These are phyloP conservation scores for Macrobrachium rosenbergii DNA, from an alignment of 1,140 invertebrate genomes.

Conservation along the genomic window DNA sequence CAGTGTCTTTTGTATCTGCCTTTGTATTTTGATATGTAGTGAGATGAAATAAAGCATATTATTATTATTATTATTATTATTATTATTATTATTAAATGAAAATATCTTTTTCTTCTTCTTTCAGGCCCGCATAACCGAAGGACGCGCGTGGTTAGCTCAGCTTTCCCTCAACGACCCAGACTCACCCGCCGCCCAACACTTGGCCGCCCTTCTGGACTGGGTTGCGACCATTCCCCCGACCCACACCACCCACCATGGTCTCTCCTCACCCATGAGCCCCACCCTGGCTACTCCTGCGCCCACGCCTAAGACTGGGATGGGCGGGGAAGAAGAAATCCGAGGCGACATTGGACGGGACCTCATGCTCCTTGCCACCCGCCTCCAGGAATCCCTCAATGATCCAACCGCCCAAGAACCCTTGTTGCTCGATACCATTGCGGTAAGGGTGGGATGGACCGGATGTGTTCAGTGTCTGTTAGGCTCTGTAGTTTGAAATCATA, in stretches of 20 bases:
- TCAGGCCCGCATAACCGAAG: constrained; percentile 44
- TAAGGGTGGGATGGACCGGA: background rate
- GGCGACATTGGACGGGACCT: constrained; percentile 50
- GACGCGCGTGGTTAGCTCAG: constrained; percentile 52
- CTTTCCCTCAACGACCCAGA: constrained; percentile 39
- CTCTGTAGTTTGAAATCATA: background rate
- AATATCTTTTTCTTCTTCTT: background rate
- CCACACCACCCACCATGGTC: constrained; percentile 43
- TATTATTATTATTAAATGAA: too few relatives aligned
- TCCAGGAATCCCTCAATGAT: constrained; percentile 44
- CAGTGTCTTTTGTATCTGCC: too few relatives aligned
- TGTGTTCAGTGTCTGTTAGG: background rate
- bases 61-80: background rate
- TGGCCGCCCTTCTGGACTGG: constrained; percentile 59
- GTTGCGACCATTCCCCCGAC: constrained; percentile 42
- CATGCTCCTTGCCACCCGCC: constrained; percentile 45
- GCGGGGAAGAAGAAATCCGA: constrained; percentile 48
- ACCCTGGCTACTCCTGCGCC: constrained; percentile 48
- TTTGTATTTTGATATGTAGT: too few relatives aligned
- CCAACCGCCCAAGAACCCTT: constrained; percentile 45
- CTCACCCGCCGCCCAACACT: constrained; percentile 29
- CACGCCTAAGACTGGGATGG: constrained; percentile 47
- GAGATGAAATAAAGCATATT: background rate
- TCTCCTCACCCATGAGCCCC: constrained; percentile 52
- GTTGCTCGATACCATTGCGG: constrained; percentile 51